phyloP scores from a whole-genome alignment of 2,797 vertebrate species.

The Pelodytes ibericus region DNA sequence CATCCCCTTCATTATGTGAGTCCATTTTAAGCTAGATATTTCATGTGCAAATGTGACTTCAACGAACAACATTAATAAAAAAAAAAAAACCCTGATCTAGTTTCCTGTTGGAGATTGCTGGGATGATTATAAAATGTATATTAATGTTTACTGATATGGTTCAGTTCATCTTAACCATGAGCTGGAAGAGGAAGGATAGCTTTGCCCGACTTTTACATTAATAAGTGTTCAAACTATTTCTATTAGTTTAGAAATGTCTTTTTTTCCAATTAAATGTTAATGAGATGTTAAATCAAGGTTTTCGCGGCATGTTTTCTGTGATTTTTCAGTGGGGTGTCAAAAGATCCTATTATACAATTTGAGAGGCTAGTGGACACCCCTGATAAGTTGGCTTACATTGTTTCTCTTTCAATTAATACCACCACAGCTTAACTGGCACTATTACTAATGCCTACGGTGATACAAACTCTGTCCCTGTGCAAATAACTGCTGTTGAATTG shows the following conservation, averaged over 20 bases:
- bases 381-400: constrained; percentile 51
- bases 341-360: constrained; percentile 53
- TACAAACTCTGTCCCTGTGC: constrained; percentile 46
- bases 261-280: constrained; percentile 57
- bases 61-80: constrained; percentile 56
- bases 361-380: constrained; percentile 54
- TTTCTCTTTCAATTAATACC: constrained; percentile 52
- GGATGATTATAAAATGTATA: constrained; percentile 59
- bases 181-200: constrained; percentile 36
- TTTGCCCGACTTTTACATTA: constrained; percentile 37
- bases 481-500: constrained; percentile 51
- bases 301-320: constrained; percentile 51
- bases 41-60: background rate
- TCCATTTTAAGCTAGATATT: background rate
- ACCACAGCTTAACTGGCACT: constrained; percentile 54
- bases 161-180: constrained; percentile 46
- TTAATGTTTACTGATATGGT: constrained; percentile 50
- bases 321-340: constrained; percentile 54
- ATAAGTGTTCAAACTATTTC: constrained; percentile 49
- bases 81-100: constrained; percentile 50
- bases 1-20: too few relatives aligned
- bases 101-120: constrained; percentile 59
- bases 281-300: constrained; percentile 57
- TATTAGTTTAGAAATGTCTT: constrained; percentile 54
- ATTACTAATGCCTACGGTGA: constrained; percentile 50